A percentile compares a stretch with the other conserved stretches of the same genome.
Conservation (phyloP, 1,140 invertebrate species). For the Cyclina sinensis region DNA sequence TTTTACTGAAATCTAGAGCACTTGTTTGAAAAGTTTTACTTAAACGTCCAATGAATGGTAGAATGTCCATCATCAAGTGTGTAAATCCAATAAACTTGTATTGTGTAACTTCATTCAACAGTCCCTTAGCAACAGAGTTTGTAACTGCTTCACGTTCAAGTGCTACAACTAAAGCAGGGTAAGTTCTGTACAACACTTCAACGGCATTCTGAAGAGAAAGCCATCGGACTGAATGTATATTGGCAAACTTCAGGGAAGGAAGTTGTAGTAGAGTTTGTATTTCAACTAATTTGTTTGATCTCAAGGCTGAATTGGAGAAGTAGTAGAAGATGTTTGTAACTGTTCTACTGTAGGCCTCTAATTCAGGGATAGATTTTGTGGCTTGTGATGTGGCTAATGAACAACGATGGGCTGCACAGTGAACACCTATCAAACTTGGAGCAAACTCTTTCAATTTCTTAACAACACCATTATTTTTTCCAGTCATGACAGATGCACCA, state of each 20-base stretch:
- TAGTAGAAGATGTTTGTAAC: conserved; percentile 32
- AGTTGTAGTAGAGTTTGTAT: neutral
- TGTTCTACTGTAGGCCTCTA: neutral
- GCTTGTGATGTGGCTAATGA: conserved; percentile 28
- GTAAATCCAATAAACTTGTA: conserved; percentile 4
- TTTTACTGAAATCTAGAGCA: neutral
- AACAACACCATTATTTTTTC: conserved; percentile 39
- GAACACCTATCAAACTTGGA: conserved; percentile 32
- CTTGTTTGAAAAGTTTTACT: neutral
- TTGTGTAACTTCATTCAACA: neutral
- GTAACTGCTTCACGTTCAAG: conserved; percentile 3
- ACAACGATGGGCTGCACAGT: conserved; percentile 63
- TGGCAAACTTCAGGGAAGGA: neutral
- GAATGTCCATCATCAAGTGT: conserved; percentile 38
- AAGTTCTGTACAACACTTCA: conserved; percentile 5
- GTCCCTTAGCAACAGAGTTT: conserved; percentile 13
- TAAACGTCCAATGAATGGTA: conserved; percentile 5
- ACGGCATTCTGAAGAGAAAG: conserved; percentile 30
- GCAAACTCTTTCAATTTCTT: conserved; percentile 34
- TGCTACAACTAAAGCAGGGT: conserved; percentile 12
- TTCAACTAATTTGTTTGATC: conserved; percentile 9
- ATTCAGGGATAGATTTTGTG: neutral
- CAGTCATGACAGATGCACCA: conserved; percentile 56
- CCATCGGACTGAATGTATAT: conserved; percentile 41
- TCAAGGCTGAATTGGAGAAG: conserved; percentile 24